phyloP scores from a whole-genome alignment of 2,113 vertebrate genomes.

The Lophura nycthemera region DNA sequence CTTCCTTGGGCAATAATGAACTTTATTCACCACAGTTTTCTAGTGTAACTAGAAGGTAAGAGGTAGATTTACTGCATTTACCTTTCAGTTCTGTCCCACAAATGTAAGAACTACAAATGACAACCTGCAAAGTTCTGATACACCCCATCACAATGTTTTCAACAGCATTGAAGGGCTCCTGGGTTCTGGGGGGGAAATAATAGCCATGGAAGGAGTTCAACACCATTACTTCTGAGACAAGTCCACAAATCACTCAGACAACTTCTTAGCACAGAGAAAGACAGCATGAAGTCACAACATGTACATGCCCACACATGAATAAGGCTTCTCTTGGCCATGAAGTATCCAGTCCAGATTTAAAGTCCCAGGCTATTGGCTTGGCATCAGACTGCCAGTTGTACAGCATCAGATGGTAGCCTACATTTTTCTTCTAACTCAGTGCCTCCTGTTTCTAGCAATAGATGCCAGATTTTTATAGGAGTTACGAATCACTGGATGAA shows the following conservation, averaged over 20 bases:
- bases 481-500: not conserved
- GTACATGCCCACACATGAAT: fast-evolving
- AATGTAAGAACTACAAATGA: not conserved
- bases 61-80: not conserved
- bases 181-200: fast-evolving
- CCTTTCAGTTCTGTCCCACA: not conserved
- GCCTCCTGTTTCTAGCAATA: not conserved
- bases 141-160: not conserved
- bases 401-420: conserved; percentile 1
- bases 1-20: not conserved
- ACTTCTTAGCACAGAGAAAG: not conserved
- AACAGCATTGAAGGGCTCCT: not conserved
- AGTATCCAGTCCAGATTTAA: conserved; percentile 17
- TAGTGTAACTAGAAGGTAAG: not conserved
- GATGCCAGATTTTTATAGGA: fast-evolving
- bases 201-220: not conserved
- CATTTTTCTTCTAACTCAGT: not conserved
- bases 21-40: not conserved
- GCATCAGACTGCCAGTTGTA: conserved; percentile 5
- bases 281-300: not conserved
- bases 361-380: conserved; percentile 31
- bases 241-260: not conserved
- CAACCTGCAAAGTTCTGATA: not conserved
- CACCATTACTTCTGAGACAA: not conserved
- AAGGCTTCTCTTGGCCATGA: not conserved